These are phyloP conservation scores for Anoncus sp. DNA, from an alignment of 2,888 invertebrate species.

Conservation along the genomic window DNA sequence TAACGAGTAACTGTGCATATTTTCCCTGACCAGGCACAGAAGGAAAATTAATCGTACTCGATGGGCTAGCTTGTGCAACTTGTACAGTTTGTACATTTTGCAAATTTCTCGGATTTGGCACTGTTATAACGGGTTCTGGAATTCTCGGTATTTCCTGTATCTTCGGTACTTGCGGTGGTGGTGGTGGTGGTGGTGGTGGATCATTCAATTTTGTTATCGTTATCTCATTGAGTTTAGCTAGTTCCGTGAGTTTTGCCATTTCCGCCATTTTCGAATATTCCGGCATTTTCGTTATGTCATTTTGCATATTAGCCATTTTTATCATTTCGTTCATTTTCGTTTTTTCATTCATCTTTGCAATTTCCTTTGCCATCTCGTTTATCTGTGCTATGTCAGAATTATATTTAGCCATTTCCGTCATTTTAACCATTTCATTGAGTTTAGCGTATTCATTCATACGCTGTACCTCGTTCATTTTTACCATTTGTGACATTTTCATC, in stretches of 20 bases:
- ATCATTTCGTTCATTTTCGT: conserved; percentile 82
- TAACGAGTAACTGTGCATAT: conserved; percentile 81
- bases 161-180: conserved; percentile 66
- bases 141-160: conserved; percentile 79
- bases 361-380: conserved; percentile 82
- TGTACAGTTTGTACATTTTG: conserved; percentile 80
- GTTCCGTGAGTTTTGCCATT: conserved; percentile 81
- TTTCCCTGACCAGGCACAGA: conserved; percentile 82
- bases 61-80: conserved; percentile 80
- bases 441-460: conserved; percentile 81
- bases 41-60: conserved; percentile 80
- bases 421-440: conserved; percentile 81
- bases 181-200: conserved; percentile 72
- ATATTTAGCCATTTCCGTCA: conserved; percentile 82
- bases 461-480: conserved; percentile 81
- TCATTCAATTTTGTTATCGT: conserved; percentile 82
- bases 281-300: conserved; percentile 80
- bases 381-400: conserved; percentile 81
- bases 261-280: conserved; percentile 82
- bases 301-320: conserved; percentile 81
- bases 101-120: conserved; percentile 81
- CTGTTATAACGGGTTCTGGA: conserved; percentile 82
- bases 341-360: conserved; percentile 81
- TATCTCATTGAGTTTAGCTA: conserved; percentile 82
- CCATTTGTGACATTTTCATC: conserved; percentile 80